phyloP scores from a whole-genome alignment of 2,113 vertebrate species.

The Elephas maximus region DNA sequence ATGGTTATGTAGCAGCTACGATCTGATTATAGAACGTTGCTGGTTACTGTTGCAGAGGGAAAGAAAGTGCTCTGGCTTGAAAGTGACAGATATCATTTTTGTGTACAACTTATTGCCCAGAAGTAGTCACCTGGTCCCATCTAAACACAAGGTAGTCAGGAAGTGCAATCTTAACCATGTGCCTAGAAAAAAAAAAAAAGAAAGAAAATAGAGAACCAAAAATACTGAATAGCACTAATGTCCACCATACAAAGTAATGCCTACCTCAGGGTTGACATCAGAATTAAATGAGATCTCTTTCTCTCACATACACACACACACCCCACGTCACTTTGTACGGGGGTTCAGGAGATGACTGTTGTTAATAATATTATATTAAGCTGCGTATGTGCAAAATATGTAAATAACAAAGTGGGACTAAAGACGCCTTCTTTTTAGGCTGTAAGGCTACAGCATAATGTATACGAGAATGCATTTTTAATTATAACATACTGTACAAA shows the following conservation, averaged over 20 bases:
- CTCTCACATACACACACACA: too few species aligned
- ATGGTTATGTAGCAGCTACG: not conserved
- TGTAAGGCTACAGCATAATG: not conserved
- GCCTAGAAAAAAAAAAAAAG: not conserved
- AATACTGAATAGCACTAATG: not conserved
- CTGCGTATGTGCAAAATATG: not conserved
- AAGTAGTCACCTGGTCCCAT: not conserved
- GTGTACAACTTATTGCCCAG: not conserved
- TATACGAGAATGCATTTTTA: not conserved
- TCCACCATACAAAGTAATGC: not conserved
- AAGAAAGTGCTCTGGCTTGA: slow-evolving; percentile 36
- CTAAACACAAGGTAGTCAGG: not conserved
- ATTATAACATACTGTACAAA: not conserved
- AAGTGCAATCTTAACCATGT: not conserved
- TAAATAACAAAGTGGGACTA: not conserved
- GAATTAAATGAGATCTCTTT: not conserved
- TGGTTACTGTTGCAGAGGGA: not conserved
- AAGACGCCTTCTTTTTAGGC: not conserved
- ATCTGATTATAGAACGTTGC: slow-evolving; percentile 38
- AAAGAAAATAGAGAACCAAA: not conserved
- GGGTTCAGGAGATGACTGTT: not conserved
- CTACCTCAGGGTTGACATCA: not conserved
- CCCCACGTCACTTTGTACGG: not conserved
- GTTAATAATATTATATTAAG: slow-evolving; percentile 1
- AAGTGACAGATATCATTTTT: not conserved